phyloP scores from a whole-genome alignment of 2,113 vertebrate genomes.

The Mola mola region DNA sequence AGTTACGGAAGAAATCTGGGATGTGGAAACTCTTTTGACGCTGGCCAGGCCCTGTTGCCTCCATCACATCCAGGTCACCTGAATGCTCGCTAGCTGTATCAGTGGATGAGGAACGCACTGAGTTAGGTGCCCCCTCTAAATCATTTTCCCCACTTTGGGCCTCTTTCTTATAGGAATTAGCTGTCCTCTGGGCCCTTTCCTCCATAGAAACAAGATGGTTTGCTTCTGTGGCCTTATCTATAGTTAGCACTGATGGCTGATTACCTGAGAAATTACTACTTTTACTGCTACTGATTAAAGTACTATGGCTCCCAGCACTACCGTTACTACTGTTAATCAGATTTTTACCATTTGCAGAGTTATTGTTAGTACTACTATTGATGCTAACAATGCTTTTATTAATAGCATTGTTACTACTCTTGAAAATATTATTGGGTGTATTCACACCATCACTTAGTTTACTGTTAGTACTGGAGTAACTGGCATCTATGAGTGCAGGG shows the following conservation, averaged over 20 bases:
- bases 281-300: slow-evolving; percentile 61
- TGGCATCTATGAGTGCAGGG: slow-evolving; percentile 60
- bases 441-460: slow-evolving; percentile 56
- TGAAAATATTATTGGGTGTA: slow-evolving; percentile 42
- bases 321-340: slow-evolving; percentile 51
- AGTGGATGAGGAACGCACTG: slow-evolving; percentile 86
- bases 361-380: slow-evolving; percentile 47
- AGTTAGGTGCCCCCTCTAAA: slow-evolving; percentile 72
- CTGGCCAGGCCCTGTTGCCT: slow-evolving; percentile 62
- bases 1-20: slow-evolving; percentile 36
- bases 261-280: slow-evolving; percentile 76
- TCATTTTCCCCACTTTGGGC: slow-evolving; percentile 64
- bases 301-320: slow-evolving; percentile 56
- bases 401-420: slow-evolving; percentile 57
- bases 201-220: slow-evolving; percentile 55
- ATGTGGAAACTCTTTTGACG: slow-evolving; percentile 51
- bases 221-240: slow-evolving; percentile 56
- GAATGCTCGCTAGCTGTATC: slow-evolving; percentile 92
- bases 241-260: slow-evolving; percentile 63
- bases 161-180: slow-evolving; percentile 53
- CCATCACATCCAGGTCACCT: slow-evolving; percentile 82
- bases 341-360: slow-evolving; percentile 36
- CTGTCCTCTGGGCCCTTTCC: slow-evolving; percentile 53
- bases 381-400: slow-evolving; percentile 45
- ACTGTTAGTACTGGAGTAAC: slow-evolving; percentile 61